phyloP scores from a whole-genome alignment of 2,797 vertebrate genomes.

The Gymnocypris eckloni region DNA sequence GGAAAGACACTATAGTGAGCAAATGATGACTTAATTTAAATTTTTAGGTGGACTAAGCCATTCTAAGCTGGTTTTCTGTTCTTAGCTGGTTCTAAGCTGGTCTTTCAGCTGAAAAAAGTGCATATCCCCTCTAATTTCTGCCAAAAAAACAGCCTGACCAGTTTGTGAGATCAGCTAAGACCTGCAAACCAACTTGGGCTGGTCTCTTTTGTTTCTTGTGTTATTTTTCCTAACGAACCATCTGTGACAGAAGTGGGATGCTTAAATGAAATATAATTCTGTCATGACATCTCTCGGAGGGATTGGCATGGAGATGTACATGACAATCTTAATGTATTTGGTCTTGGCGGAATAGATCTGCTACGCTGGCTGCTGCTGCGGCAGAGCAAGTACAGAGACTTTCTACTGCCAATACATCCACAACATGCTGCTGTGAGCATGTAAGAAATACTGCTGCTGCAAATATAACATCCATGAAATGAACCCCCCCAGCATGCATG shows the following conservation, averaged over 20 bases:
- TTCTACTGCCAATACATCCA: no score
- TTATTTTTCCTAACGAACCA: background rate
- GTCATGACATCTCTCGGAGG: no score
- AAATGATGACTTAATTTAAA: no score
- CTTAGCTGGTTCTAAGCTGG: background rate
- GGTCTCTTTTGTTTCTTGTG: background rate
- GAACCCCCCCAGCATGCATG: no score
- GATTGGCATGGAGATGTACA: no score
- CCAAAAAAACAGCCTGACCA: background rate
- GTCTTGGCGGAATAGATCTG: no score
- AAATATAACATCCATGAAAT: no score
- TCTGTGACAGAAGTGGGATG: background rate
- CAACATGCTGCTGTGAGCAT: no score
- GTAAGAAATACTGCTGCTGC: no score
- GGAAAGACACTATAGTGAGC: background rate
- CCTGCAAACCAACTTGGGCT: background rate
- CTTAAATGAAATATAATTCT: background rate
- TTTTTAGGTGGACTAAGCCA: background rate
- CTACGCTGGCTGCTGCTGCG: no score
- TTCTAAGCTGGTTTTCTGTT: background rate
- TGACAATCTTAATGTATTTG: no score
- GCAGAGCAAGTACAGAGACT: no score
- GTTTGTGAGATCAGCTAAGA: background rate
- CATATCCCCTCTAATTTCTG: background rate
- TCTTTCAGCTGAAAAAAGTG: background rate